Percentiles rank a stretch among this genome's conserved stretches.
These are phyloP conservation scores for Tupaia chinensis DNA, from an alignment of 2,113 vertebrate species.

Conservation along the genomic window DNA sequence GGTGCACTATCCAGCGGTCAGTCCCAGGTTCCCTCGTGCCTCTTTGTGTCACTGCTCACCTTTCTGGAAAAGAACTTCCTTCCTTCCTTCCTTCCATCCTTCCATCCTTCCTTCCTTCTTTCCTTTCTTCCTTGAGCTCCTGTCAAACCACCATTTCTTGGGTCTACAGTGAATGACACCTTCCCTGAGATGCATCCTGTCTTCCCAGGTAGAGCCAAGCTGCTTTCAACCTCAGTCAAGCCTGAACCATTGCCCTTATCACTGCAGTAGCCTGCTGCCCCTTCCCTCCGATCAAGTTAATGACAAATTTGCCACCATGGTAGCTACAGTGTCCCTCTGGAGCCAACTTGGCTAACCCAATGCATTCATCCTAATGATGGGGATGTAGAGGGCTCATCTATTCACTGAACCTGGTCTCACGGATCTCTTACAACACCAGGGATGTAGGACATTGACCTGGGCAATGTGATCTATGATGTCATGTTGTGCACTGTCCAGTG, in stretches of 20 bases:
- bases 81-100: no score
- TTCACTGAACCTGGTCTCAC: background rate
- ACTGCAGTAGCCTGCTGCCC: background rate
- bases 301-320: background rate
- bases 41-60: background rate
- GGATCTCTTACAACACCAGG: background rate
- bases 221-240: background rate
- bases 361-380: background rate
- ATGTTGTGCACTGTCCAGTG: background rate
- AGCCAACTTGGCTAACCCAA: background rate
- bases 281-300: background rate
- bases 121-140: no score
- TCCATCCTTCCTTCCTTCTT: no score
- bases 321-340: background rate
- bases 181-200: background rate
- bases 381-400: background rate
- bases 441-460: fast-evolving
- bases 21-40: background rate
- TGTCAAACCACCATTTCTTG: background rate
- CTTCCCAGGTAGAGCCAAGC: background rate
- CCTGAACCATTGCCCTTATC: background rate
- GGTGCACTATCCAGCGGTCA: background rate
- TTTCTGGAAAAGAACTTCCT: background rate
- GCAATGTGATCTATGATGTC: background rate
- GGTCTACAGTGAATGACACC: background rate